Evolutionary conservation across 1,140 invertebrate genomes (phyloP).

Genomic region (Scaptomyza pallida): DNA sequence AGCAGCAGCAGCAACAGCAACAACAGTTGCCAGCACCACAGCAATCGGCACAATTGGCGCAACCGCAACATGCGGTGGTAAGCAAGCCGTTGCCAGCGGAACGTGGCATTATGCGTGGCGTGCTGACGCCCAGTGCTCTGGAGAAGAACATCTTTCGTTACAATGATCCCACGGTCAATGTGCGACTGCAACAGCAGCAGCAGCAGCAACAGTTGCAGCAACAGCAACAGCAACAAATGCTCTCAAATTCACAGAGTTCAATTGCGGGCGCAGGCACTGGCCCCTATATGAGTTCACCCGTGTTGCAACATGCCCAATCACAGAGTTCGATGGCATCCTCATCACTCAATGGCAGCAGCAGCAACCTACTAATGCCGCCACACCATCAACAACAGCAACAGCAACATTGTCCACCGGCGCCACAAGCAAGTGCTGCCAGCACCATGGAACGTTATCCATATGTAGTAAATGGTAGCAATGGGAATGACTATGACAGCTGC

Average conservation of each 20-base stretch:
- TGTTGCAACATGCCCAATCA: slow-evolving; percentile 84
- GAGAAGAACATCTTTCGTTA: slow-evolving; percentile 88
- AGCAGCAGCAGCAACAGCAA: slow-evolving; percentile 19
- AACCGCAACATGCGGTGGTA: slow-evolving; percentile 77
- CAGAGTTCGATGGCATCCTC: slow-evolving; percentile 85
- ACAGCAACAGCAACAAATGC: slow-evolving; percentile 53
- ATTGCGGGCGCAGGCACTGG: slow-evolving; percentile 51
- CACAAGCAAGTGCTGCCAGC: slow-evolving; percentile 75
- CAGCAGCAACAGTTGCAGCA: slow-evolving; percentile 43
- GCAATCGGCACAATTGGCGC: slow-evolving; percentile 52
- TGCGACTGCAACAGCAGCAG: slow-evolving; percentile 47
- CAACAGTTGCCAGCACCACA: slow-evolving; percentile 48
- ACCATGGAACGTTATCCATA: slow-evolving; percentile 78
- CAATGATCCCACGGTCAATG: slow-evolving; percentile 88
- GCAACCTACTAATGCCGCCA: slow-evolving; percentile 58
- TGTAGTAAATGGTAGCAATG: slow-evolving; percentile 53
- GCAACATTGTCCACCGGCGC: slow-evolving; percentile 77
- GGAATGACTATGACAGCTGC: slow-evolving; percentile 66
- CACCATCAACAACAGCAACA: slow-evolving; percentile 56
- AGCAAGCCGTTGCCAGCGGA: slow-evolving; percentile 76
- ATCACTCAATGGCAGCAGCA: slow-evolving; percentile 83
- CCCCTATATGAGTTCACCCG: slow-evolving; percentile 47
- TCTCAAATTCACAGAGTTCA: slow-evolving; percentile 79
- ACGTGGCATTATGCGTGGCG: slow-evolving; percentile 78
- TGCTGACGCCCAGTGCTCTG: slow-evolving; percentile 82